A percentile compares a stretch with the other conserved stretches of the same genome.
Evolutionary conservation across 2,797 vertebrate genomes (phyloP).

Genomic region (Danio choprae): DNA sequence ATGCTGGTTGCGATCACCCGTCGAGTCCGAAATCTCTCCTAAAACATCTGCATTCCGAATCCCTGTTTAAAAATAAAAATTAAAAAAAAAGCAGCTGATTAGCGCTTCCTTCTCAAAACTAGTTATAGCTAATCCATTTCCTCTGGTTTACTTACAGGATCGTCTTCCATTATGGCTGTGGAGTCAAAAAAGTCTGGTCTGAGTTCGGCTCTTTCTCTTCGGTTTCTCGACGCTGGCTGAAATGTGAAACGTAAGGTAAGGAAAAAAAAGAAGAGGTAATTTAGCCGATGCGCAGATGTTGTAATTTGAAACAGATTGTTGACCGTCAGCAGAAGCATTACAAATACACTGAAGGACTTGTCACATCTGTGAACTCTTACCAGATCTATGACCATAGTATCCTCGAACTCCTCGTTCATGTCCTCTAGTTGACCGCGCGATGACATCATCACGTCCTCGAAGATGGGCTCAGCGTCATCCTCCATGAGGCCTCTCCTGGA

Average conservation of each 20-base stretch:
- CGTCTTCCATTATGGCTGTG: conserved; percentile 98
- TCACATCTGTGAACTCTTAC: conserved; percentile 73
- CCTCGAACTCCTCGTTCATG: conserved; percentile 99
- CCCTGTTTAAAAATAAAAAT: conserved; percentile 50
- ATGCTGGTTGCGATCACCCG: conserved; percentile 54
- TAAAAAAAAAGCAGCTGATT: background rate
- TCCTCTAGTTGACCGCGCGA: conserved; percentile 97
- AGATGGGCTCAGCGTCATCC: conserved; percentile 98
- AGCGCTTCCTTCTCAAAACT: background rate
- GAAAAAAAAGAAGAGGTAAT: background rate
- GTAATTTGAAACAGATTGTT: background rate
- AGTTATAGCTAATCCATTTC: background rate
- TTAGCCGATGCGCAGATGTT: conserved; percentile 22
- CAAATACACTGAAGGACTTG: background rate
- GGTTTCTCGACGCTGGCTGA: conserved; percentile 97
- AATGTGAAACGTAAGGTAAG: conserved; percentile 51
- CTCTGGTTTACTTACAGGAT: conserved; percentile 86
- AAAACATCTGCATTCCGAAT: conserved; percentile 66
- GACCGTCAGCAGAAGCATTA: background rate
- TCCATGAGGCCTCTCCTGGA: conserved; percentile 96
- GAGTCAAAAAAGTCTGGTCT: conserved; percentile 99
- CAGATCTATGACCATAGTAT: conserved; percentile 99
- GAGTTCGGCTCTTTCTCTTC: conserved; percentile 95
- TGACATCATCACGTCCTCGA: conserved; percentile 99
- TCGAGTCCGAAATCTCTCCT: conserved; percentile 37